Evolutionary conservation across 2,888 invertebrate genomes (phyloP).

Genomic region (Drosophila colorata): DNA sequence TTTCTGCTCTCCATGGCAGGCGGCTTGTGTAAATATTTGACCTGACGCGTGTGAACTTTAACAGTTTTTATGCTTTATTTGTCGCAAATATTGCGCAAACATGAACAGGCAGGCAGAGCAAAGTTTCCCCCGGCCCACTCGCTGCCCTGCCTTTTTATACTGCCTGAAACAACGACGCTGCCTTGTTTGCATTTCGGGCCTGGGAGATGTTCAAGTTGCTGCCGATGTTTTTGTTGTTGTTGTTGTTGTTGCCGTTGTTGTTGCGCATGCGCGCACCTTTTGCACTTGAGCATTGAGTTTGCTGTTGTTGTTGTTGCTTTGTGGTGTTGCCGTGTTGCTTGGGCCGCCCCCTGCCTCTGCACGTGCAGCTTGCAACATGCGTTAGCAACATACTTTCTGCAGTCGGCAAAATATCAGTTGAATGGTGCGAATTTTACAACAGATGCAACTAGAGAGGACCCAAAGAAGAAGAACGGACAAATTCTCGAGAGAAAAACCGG

Average conservation of each 20-base stretch:
- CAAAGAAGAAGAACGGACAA: not conserved
- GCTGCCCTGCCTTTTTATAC: not conserved
- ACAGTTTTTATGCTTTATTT: constrained; percentile 81
- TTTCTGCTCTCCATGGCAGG: constrained; percentile 46
- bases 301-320: constrained; percentile 39
- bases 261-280: constrained; percentile 75
- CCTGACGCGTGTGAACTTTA: constrained; percentile 81
- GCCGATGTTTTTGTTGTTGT: constrained; percentile 38
- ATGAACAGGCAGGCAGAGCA: constrained; percentile 41
- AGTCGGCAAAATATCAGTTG: constrained; percentile 50
- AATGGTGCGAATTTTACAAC: constrained; percentile 35
- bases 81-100: constrained; percentile 81
- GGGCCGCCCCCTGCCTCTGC: constrained; percentile 4
- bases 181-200: constrained; percentile 57
- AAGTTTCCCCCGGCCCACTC: not conserved
- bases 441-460: constrained; percentile 32
- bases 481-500: not conserved
- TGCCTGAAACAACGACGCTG: constrained; percentile 43
- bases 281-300: constrained; percentile 65
- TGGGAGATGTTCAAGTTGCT: constrained; percentile 38
- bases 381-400: constrained; percentile 66
- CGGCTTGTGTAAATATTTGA: constrained; percentile 78
- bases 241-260: constrained; percentile 30
- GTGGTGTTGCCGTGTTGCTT: constrained; percentile 35
- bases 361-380: constrained; percentile 57